Evolutionary conservation across 2,113 vertebrate genomes (phyloP).

Genomic region (Brachyhypopomus occidentalis): DNA sequence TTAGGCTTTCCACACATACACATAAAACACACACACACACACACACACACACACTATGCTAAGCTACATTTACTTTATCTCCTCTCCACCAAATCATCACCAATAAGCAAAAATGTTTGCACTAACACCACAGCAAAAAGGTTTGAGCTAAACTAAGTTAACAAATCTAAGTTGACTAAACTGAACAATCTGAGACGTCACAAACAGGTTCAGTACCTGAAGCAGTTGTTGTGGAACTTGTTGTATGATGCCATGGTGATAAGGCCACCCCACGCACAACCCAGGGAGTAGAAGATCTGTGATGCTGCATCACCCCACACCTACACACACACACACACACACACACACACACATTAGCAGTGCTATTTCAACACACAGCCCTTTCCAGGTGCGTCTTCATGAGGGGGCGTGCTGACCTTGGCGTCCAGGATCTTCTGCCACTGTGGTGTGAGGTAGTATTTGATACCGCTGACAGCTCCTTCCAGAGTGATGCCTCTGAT

Average conservation of each 20-base stretch:
- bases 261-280: conserved; percentile 96
- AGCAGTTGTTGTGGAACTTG: conserved; percentile 99
- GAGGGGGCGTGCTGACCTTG: conserved; percentile 76
- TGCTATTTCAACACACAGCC: not conserved
- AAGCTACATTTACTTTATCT: too few species aligned
- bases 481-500: conserved; percentile 94
- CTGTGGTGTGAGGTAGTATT: conserved; percentile 96
- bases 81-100: too few species aligned
- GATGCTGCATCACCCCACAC: conserved; percentile 98
- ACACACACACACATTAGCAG: not conserved
- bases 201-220: conserved; percentile 67
- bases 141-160: not conserved
- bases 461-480: conserved; percentile 89
- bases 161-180: not conserved
- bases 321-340: conserved; percentile 64
- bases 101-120: not conserved
- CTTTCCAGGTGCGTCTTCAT: not conserved
- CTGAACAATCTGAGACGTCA: not conserved
- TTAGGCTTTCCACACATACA: not conserved
- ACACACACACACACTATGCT: too few species aligned
- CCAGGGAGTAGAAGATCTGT: conserved; percentile 97
- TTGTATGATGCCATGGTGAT: conserved; percentile 99
- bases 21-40: not conserved
- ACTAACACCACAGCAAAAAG: not conserved
- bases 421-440: conserved; percentile 97